A percentile compares a stretch with the other conserved stretches of the same genome.
Evolutionary conservation across 2,888 invertebrate genomes (phyloP).

Genomic region (Harpalus rufipes): DNA sequence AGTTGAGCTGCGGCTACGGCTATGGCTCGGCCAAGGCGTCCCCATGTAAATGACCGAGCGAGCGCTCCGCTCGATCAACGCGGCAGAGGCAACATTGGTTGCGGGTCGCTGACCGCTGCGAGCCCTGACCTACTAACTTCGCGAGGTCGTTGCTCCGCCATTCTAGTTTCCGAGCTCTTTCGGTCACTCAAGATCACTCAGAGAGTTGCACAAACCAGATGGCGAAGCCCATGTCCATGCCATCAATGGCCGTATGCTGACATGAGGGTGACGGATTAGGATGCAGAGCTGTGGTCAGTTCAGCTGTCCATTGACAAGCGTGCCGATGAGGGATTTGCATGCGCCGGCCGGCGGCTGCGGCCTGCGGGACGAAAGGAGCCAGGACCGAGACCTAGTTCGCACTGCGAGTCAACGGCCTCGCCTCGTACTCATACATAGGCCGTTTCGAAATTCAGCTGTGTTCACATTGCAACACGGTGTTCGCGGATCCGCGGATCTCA

Average conservation of each 20-base stretch:
- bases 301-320: conserved; percentile 68
- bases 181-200: conserved; percentile 69
- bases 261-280: conserved; percentile 69
- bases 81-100: conserved; percentile 64
- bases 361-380: conserved; percentile 69
- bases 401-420: conserved; percentile 73
- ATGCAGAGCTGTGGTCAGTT: conserved; percentile 68
- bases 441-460: conserved; percentile 67
- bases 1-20: neutral
- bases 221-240: conserved; percentile 24
- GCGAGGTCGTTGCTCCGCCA: conserved; percentile 77
- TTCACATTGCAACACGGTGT: conserved; percentile 64
- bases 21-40: conserved; percentile 12
- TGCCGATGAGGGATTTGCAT: conserved; percentile 70
- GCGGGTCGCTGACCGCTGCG: conserved; percentile 75
- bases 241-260: neutral
- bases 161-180: conserved; percentile 76
- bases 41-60: conserved; percentile 67
- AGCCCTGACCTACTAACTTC: conserved; percentile 78
- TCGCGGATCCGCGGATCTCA: conserved; percentile 66
- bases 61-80: conserved; percentile 45
- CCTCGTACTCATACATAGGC: conserved; percentile 66
- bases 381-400: conserved; percentile 74
- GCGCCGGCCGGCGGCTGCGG: conserved; percentile 69
- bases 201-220: conserved; percentile 67